Evolutionary conservation across 2,888 invertebrate species (phyloP), one percentile per base, ranked within the genome.

Genomic region (Hydrotaea diabolus): DNA sequence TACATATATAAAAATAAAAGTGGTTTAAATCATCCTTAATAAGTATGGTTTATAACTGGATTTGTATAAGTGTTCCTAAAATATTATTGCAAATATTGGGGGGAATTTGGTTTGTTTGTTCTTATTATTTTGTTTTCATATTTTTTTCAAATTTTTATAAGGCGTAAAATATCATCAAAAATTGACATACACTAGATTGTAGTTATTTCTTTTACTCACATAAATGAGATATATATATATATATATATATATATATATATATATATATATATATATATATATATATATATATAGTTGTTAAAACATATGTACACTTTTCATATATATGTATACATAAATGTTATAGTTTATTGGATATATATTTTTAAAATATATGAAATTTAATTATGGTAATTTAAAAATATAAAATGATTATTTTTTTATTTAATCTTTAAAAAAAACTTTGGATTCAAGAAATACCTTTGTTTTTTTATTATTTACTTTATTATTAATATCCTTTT

Each of bases 121-220:
- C 39, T 8, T 39, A 39, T 39, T 39, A 39, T 39, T 76, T 77
- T 79, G 62, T 79, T 26, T 77, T 69, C 1, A 55, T 57, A 55
- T 82, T 43, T 46, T 36, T 82, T 86, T 77, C 39, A 39, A 64
- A 74, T 82, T 88, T 88, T 87, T 87, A 89, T 89, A 90, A 90
- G 90, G 90, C 90, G 90, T 90, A 91, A 91, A 90, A 90, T 90
- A 91, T 90, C 91, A 91, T 91, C 89, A 90, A 91, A 90, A 90
- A 91, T 91, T 90, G 90, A 90, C 91, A 89, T 90, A 91, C 90
- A 90, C 90, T 90, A 90, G 89, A 91, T 90, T 90, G 90, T 89
- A 88, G 89, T 88, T 87, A 86, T 46, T 62, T 74, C 31, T 36
- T 8, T 75, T 75, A 15, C 53, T 39, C 55, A 59, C 74, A 74